These are phyloP conservation scores for Genyomyrus donnyi DNA, from an alignment of 2,113 vertebrate genomes.

Conservation along the genomic window DNA sequence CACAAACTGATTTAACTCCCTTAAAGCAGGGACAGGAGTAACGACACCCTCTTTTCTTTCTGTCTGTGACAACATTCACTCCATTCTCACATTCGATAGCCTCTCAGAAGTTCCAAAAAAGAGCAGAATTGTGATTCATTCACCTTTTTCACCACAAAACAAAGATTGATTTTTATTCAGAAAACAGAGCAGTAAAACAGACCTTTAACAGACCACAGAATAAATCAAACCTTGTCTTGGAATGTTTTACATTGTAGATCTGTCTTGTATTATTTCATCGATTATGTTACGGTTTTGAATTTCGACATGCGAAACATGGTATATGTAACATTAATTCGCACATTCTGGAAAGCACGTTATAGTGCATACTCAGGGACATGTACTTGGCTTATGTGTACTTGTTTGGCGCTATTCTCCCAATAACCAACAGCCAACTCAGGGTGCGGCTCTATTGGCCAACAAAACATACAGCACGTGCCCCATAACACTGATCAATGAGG, in stretches of 20 bases:
- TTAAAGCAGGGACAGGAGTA: background rate
- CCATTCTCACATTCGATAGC: background rate
- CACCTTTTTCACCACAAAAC: background rate
- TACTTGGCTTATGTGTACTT: background rate
- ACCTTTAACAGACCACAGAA: background rate
- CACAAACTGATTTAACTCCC: background rate
- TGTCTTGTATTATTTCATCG: constrained; percentile 1
- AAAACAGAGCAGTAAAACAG: constrained; percentile 1
- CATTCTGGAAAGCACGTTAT: background rate
- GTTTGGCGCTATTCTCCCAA: background rate
- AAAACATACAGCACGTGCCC: background rate
- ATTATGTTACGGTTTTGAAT: constrained; percentile 1
- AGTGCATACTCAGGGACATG: background rate
- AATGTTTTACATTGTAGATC: background rate
- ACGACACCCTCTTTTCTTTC: background rate
- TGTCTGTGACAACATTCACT: background rate
- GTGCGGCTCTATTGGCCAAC: background rate
- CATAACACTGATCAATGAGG: background rate
- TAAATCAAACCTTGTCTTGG: background rate
- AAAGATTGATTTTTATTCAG: constrained; percentile 1
- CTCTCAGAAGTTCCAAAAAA: background rate
- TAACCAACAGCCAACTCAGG: background rate
- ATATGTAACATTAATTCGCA: background rate
- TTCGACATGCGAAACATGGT: background rate
- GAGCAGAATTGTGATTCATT: background rate